A percentile compares a stretch with the other conserved stretches of the same genome.
Conservation (phyloP, 35 echinoderm and acorn worm species). For the Anneissia japonica region DNA sequence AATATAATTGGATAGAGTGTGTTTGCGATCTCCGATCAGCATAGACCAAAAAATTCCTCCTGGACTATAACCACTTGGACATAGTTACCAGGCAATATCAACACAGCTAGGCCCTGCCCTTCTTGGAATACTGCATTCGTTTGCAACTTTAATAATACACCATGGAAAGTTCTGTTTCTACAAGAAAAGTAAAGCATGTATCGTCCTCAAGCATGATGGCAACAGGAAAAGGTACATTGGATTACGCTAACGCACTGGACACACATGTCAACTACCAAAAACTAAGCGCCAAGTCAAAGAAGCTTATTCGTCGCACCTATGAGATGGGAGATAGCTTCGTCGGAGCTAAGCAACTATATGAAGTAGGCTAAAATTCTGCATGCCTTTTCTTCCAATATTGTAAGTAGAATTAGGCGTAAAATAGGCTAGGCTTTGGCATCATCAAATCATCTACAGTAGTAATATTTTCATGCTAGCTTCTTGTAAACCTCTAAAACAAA, state of each 20-base stretch:
- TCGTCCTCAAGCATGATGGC: background rate
- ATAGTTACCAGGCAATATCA: too few species aligned
- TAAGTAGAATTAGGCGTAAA: background rate
- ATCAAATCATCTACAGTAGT: background rate
- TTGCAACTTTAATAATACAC: background rate
- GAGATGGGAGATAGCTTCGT: constrained; percentile 77
- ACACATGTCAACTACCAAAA: constrained; percentile 52
- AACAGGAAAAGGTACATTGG: background rate
- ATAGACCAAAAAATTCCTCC: background rate
- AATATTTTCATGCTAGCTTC: too few species aligned
- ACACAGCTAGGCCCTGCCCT: background rate
- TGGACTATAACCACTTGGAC: background rate
- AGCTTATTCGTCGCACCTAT: constrained; percentile 85
- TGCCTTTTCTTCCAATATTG: background rate
- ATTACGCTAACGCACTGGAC: background rate
- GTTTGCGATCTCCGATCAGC: background rate
- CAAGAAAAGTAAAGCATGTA: background rate
- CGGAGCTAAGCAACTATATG: constrained; percentile 75
- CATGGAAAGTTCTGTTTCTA: background rate
- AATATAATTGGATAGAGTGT: background rate
- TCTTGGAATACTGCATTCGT: background rate
- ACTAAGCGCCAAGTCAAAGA: constrained; percentile 84
- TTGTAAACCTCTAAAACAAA: too few species aligned
- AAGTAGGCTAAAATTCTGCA: constrained; percentile 66
- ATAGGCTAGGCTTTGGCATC: background rate